phyloP scores from a whole-genome alignment of 2,888 invertebrate genomes.

The Morpho helenor region DNA sequence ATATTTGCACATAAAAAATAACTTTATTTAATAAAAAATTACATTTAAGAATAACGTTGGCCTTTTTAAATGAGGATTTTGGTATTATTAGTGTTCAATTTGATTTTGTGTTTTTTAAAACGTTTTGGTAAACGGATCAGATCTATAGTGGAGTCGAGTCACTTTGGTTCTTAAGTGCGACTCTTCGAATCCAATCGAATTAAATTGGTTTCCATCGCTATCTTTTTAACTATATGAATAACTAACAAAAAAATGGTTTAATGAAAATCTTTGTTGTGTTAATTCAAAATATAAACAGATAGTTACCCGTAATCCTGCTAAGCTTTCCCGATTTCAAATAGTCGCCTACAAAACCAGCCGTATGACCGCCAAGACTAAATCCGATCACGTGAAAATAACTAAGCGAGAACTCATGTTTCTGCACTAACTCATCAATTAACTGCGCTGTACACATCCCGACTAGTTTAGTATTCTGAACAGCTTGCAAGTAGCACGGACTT shows the following conservation, averaged over 20 bases:
- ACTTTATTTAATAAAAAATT: background rate
- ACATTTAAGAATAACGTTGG: no score
- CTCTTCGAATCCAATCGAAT: no score
- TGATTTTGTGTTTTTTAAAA: background rate
- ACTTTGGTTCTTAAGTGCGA: no score
- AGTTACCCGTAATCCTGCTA: slow-evolving; percentile 75
- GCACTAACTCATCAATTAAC: slow-evolving; percentile 74
- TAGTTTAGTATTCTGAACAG: slow-evolving; percentile 77
- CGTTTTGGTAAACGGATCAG: no score
- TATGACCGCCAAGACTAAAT: slow-evolving; percentile 82
- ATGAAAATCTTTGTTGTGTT: no score
- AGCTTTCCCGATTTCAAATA: slow-evolving; percentile 64
- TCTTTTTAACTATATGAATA: no score
- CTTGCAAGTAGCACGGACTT: slow-evolving; percentile 80
- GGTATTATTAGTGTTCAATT: background rate
- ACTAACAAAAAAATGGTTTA: no score
- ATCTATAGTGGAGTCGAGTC: no score
- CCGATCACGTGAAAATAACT: slow-evolving; percentile 79
- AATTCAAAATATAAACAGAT: no score
- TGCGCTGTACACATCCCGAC: slow-evolving; percentile 81
- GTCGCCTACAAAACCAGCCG: slow-evolving; percentile 73
- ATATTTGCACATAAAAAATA: background rate
- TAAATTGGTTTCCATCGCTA: no score
- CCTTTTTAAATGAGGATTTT: background rate
- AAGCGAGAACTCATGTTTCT: slow-evolving; percentile 53